These are phyloP conservation scores for Pelobates cultripes DNA, from an alignment of 2,797 vertebrate genomes.

Conservation along the genomic window DNA sequence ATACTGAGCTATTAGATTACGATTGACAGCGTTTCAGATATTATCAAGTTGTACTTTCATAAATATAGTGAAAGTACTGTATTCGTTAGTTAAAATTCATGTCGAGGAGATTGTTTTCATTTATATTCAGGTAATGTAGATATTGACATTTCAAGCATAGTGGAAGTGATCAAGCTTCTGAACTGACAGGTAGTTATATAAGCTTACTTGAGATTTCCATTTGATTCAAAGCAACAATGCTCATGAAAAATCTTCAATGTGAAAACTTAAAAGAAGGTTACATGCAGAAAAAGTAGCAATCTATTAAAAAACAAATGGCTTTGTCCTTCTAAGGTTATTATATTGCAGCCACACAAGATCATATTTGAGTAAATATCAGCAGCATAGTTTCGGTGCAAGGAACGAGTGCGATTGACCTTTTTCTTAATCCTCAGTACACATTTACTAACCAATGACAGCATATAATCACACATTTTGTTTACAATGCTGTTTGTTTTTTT, in stretches of 20 bases:
- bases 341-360: not conserved
- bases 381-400: not conserved
- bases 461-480: not conserved
- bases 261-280: conserved; percentile 51
- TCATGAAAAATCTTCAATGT: conserved; percentile 41
- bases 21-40: conserved; percentile 35
- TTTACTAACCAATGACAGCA: not conserved
- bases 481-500: too few species aligned
- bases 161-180: conserved; percentile 53
- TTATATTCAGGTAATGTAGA: conserved; percentile 53
- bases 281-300: conserved; percentile 20
- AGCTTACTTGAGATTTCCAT: conserved; percentile 53
- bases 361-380: conserved; percentile 13
- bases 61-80: conserved; percentile 38
- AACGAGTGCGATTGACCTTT: not conserved
- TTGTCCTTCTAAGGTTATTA: conserved; percentile 34
- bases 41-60: conserved; percentile 39
- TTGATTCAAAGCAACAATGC: conserved; percentile 49
- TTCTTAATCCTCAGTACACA: not conserved
- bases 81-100: conserved; percentile 53
- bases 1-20: conserved; percentile 29
- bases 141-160: conserved; percentile 55
- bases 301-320: conserved; percentile 32
- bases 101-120: conserved; percentile 51
- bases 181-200: conserved; percentile 56